Base-by-base conservation (phyloP, 2,797 vertebrate genomes). In the Chanos chanos region DNA sequence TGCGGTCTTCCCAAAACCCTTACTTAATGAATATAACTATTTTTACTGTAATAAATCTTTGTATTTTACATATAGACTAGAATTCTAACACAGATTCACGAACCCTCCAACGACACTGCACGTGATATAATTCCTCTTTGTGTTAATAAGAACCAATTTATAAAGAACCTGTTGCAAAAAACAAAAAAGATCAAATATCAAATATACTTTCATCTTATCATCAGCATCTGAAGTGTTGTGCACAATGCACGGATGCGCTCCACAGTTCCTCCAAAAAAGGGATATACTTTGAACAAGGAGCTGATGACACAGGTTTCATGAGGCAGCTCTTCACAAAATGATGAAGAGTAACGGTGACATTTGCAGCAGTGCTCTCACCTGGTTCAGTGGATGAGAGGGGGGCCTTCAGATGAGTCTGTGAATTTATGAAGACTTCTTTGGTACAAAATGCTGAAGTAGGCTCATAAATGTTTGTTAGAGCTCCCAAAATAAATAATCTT, bases 381-480 rank as follows among this genome's bases (percentile, higher is more conserved):
- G n/a, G n/a, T n/a, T n/a, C n/a, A n/a, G n/a, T n/a, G n/a, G n/a
- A n/a, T n/a, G n/a, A n/a, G n/a, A n/a, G n/a, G n/a, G n/a, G n/a
- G n/a, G n/a, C 28, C 8, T n/a, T 70, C 68, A 55, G 69, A 76
- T 70, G 69, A 75, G 70, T 55, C 31, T 37, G 50, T 47, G 53
- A 69, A 84, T 87, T 87, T 79, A 85, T 75, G 70, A 57, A 50
- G 64, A 60, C 75, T 74, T 69, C 76, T 80, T 81, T 54, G 28
- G 60, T 74, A 69, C 68, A 72, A 75, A 72, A 72, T 77, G 80
- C 81, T 77, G 83, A 84, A 87, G 86, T 77, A 75, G 73, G 78
- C 81, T 81, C 81, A 80, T 87, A 82, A 87, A 89, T 81, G 82
- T 85, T 83, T 83, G 77, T 78, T 75, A 83, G 79, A 75, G 69